Conservation (phyloP, 2,797 vertebrate species). For the Halcyon chelicuti region DNA sequence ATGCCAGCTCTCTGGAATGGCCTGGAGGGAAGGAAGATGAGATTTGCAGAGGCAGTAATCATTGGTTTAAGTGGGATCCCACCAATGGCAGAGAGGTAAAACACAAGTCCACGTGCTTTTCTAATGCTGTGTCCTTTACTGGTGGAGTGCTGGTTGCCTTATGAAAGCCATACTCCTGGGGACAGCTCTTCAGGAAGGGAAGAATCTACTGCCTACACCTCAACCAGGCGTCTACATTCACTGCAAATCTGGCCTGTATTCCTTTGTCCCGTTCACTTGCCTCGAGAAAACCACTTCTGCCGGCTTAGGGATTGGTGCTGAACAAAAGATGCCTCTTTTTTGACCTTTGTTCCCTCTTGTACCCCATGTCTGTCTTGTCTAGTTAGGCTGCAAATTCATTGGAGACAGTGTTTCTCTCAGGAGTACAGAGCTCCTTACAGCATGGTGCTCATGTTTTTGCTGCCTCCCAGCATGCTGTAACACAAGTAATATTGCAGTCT, state of each 20-base stretch:
- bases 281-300: background rate
- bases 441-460: fast-evolving
- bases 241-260: background rate
- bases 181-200: background rate
- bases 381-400: background rate
- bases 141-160: background rate
- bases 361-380: fast-evolving
- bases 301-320: background rate
- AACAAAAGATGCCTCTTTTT: background rate
- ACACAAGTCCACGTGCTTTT: background rate
- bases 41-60: background rate
- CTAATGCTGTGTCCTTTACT: background rate
- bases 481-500: too few species aligned
- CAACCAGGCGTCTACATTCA: fast-evolving
- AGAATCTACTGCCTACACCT: background rate
- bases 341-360: background rate
- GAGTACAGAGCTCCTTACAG: background rate
- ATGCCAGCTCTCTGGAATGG: background rate
- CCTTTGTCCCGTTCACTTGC: background rate
- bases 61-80: fast-evolving
- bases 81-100: background rate
- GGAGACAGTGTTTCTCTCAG: background rate
- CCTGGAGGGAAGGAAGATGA: background rate
- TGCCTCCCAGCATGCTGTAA: background rate
- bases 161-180: background rate